These are phyloP conservation scores for Pipistrellus pipistrellus DNA, from an alignment of 2,797 vertebrate genomes.

Conservation along the genomic window DNA sequence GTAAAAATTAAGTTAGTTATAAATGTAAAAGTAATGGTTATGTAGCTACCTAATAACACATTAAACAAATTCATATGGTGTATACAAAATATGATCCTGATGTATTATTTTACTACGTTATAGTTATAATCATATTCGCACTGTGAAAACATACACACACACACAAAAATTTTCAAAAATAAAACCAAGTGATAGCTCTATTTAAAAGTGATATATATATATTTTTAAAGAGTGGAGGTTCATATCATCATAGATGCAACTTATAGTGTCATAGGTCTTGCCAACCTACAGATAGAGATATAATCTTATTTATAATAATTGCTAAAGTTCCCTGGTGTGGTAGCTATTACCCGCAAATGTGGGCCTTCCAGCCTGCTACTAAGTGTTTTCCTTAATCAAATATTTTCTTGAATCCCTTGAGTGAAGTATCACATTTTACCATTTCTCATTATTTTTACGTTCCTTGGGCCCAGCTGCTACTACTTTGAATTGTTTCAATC, in stretches of 20 bases:
- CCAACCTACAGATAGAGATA: not conserved
- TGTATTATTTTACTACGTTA: not conserved
- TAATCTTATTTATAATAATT: not conserved
- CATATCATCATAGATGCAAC: not conserved
- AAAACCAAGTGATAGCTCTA: not conserved
- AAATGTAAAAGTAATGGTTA: not conserved
- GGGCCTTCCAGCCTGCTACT: not conserved
- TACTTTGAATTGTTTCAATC: not conserved
- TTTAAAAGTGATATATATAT: conserved; percentile 15
- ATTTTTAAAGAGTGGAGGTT: not conserved
- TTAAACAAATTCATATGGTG: not conserved
- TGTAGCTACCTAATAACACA: not conserved
- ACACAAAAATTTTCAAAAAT: conserved; percentile 20
- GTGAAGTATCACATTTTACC: not conserved
- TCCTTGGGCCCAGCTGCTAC: not conserved
- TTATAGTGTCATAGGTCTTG: not conserved
- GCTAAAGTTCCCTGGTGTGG: not conserved
- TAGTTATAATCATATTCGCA: not conserved
- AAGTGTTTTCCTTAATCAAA: not conserved
- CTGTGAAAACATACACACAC: not conserved
- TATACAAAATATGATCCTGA: not conserved
- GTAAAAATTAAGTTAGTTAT: conserved; percentile 29
- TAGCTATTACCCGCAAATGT: not conserved
- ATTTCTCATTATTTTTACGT: not conserved
- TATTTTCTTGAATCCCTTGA: not conserved